Percentiles rank a stretch among this genome's conserved stretches.
These are phyloP conservation scores for Gobio occitaniae DNA, from an alignment of 2,797 vertebrate genomes.

Conservation along the genomic window DNA sequence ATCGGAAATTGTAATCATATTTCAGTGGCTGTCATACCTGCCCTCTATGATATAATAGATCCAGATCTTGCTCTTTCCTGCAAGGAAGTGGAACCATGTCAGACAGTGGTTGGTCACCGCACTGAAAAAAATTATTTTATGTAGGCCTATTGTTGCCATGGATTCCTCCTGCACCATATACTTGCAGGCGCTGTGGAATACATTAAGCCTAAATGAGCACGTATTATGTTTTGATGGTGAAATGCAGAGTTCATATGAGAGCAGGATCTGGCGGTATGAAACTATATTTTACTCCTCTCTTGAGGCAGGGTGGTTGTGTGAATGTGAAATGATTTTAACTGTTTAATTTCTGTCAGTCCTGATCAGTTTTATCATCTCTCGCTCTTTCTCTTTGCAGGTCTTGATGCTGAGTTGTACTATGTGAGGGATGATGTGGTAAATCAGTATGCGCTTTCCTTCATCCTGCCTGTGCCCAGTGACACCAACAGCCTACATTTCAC, in stretches of 20 bases:
- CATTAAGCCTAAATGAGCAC: slow-evolving; percentile 57
- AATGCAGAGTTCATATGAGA: slow-evolving; percentile 30
- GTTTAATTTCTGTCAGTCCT: background rate
- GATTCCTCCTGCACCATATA: slow-evolving; percentile 37
- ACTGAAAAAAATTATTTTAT: slow-evolving; percentile 53
- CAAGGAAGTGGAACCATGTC: background rate
- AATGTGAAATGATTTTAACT: slow-evolving; percentile 23
- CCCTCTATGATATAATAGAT: background rate
- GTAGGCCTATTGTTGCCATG: slow-evolving; percentile 24
- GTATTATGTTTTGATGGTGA: slow-evolving; percentile 42
- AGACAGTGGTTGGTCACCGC: slow-evolving; percentile 38
- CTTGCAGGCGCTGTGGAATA: slow-evolving; percentile 51
- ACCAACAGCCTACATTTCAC: slow-evolving; percentile 96
- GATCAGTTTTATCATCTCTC: background rate
- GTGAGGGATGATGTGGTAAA: slow-evolving; percentile 94
- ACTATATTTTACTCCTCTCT: slow-evolving; percentile 23
- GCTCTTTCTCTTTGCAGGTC: slow-evolving; percentile 77
- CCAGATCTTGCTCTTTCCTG: background rate
- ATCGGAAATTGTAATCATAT: slow-evolving; percentile 67
- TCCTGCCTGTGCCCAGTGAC: slow-evolving; percentile 91
- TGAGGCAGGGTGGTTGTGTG: background rate
- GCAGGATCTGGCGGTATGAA: slow-evolving; percentile 6
- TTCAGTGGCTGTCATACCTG: slow-evolving; percentile 56
- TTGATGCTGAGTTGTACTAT: slow-evolving; percentile 96
- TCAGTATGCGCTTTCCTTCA: slow-evolving; percentile 95